Percentiles rank a stretch among this genome's conserved stretches.
Conservation (phyloP, 2,797 vertebrate genomes). For the Odontamblyopus lacepedii region DNA sequence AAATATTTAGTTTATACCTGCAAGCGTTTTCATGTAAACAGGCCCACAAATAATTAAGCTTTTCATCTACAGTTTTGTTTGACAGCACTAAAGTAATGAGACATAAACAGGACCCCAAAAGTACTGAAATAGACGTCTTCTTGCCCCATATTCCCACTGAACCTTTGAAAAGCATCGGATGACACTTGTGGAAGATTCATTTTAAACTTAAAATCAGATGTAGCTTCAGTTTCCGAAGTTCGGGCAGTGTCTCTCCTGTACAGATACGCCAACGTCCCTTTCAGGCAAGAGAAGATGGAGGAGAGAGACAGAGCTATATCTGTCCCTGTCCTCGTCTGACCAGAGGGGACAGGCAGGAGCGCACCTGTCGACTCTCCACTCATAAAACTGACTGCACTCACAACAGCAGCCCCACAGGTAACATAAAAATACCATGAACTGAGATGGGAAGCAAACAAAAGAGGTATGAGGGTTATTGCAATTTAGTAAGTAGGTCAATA, state of each 20-base stretch:
- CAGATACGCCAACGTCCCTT: slow-evolving; percentile 23
- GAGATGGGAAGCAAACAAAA: too few relatives aligned
- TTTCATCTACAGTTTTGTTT: not conserved
- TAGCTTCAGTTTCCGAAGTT: slow-evolving; percentile 7
- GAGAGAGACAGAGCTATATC: slow-evolving; percentile 16
- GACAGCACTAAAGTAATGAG: not conserved
- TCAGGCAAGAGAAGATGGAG: slow-evolving; percentile 33
- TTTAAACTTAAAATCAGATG: slow-evolving; percentile 5
- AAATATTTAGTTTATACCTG: too few relatives aligned
- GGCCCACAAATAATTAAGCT: too few relatives aligned
- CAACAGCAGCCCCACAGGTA: not conserved
- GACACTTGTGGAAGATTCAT: not conserved
- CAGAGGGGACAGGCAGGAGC: slow-evolving; percentile 28
- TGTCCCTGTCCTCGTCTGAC: slow-evolving; percentile 23
- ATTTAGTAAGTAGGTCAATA: too few relatives aligned
- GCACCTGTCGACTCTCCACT: slow-evolving; percentile 27
- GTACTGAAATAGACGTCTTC: not conserved
- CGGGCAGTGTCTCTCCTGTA: slow-evolving; percentile 2
- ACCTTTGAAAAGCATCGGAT: not conserved
- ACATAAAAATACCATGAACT: not conserved
- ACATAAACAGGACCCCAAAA: not conserved
- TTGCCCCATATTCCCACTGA: too few relatives aligned
- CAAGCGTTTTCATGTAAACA: too few relatives aligned
- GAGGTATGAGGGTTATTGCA: too few relatives aligned
- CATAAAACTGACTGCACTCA: not conserved